phyloP scores from a whole-genome alignment of 2,888 invertebrate species.

The Aspidiotus rigidus region DNA sequence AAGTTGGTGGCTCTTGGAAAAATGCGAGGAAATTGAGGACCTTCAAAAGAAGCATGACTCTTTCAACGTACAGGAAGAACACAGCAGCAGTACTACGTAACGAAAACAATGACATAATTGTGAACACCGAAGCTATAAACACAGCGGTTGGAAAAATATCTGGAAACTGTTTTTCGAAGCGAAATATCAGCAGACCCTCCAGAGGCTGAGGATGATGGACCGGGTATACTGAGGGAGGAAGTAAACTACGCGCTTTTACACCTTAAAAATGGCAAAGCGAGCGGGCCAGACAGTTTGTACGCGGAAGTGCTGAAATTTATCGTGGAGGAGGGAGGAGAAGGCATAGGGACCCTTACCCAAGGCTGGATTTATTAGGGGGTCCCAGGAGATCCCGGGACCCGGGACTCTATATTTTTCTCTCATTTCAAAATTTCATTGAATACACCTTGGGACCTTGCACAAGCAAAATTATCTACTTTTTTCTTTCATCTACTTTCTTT shows the following conservation, averaged over 20 bases:
- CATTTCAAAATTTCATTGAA: no score
- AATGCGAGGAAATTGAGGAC: no score
- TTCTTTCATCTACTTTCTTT: no score
- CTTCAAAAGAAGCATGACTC: neutral
- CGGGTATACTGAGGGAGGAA: slow-evolving; percentile 5
- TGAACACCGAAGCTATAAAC: neutral
- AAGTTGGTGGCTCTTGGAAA: no score
- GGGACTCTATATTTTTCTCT: no score
- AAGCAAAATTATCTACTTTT: no score
- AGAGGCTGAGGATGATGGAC: slow-evolving; percentile 7
- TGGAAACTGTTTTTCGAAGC: slow-evolving; percentile 2
- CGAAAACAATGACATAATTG: slow-evolving; percentile 5
- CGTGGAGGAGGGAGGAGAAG: slow-evolving; percentile 3
- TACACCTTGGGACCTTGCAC: no score
- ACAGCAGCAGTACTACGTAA: neutral
- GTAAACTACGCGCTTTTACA: slow-evolving; percentile 8
- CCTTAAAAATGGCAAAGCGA: slow-evolving; percentile 8
- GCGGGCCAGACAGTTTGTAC: slow-evolving; percentile 2
- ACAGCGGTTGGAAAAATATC: neutral
- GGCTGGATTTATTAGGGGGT: no score
- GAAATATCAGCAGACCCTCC: neutral
- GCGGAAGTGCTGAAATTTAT: slow-evolving; percentile 9
- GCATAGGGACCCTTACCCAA: neutral
- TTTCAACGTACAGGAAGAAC: neutral
- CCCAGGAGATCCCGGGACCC: no score